Percentiles rank a stretch among this genome's conserved stretches.
These are phyloP conservation scores for Philereme vetulata DNA, from an alignment of 2,888 invertebrate genomes.

Conservation along the genomic window DNA sequence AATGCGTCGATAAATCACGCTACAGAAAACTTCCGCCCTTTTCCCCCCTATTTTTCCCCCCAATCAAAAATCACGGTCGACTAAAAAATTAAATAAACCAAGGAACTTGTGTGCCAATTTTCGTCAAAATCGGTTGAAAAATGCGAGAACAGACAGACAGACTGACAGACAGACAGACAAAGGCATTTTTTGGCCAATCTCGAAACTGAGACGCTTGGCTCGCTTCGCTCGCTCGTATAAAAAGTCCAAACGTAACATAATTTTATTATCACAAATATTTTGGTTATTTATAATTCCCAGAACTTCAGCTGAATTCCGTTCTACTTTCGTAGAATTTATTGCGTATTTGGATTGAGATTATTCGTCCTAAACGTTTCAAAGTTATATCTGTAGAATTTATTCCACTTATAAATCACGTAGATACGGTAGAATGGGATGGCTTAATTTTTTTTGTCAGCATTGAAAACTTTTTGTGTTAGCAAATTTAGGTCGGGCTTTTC, in stretches of 20 bases:
- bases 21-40: too few relatives aligned
- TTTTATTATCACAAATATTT: constrained; percentile 4
- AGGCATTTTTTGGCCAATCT: too few relatives aligned
- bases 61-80: too few relatives aligned
- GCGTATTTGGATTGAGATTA: constrained; percentile 39
- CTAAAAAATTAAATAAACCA: too few relatives aligned
- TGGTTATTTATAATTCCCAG: constrained; percentile 10
- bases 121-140: too few relatives aligned
- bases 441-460: constrained; percentile 42
- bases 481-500: constrained; percentile 16
- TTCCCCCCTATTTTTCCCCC: too few relatives aligned
- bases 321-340: constrained; percentile 36
- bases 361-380: constrained; percentile 40
- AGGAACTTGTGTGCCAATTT: too few relatives aligned
- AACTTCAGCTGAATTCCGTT: constrained; percentile 19
- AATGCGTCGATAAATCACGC: too few relatives aligned
- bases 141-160: too few relatives aligned
- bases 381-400: constrained; percentile 51
- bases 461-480: constrained; percentile 21
- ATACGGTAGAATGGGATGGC: constrained; percentile 38
- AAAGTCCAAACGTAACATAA: neutral
- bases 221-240: too few relatives aligned
- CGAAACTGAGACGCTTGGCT: too few relatives aligned
- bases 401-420: constrained; percentile 52
- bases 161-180: too few relatives aligned